Conservation (phyloP, 2,888 invertebrate species). For the Petrolisthes manimaculis region DNA sequence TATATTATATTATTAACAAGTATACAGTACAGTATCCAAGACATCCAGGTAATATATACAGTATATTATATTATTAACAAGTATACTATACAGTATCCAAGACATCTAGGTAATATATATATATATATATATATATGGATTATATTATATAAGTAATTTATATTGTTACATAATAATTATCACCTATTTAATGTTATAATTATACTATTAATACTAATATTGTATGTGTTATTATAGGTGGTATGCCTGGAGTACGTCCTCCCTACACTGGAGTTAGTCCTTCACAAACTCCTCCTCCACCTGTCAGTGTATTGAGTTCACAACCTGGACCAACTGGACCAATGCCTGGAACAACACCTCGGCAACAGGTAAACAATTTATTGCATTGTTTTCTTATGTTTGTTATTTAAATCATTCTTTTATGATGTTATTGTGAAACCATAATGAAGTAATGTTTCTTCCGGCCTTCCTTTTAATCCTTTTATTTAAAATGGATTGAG, state of each 20-base stretch:
- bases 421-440: no score
- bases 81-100: neutral
- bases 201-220: neutral
- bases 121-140: no score
- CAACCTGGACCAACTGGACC: slow-evolving; percentile 64
- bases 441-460: no score
- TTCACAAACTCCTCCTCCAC: slow-evolving; percentile 61
- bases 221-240: slow-evolving; percentile 27
- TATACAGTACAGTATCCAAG: neutral
- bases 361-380: slow-evolving; percentile 27
- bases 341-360: slow-evolving; percentile 47
- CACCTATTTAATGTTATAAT: no score
- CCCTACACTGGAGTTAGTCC: slow-evolving; percentile 57
- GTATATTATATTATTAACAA: neutral
- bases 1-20: no score
- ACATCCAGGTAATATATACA: no score
- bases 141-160: no score
- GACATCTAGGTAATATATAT: no score
- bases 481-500: neutral
- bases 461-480: no score
- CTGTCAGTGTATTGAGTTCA: slow-evolving; percentile 64
- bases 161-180: no score
- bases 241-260: slow-evolving; percentile 44
- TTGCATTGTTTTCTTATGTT: no score
- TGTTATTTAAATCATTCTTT: no score